Evolutionary conservation across 2,797 vertebrate genomes (phyloP).

Genomic region (Setipinna tenuifilis): DNA sequence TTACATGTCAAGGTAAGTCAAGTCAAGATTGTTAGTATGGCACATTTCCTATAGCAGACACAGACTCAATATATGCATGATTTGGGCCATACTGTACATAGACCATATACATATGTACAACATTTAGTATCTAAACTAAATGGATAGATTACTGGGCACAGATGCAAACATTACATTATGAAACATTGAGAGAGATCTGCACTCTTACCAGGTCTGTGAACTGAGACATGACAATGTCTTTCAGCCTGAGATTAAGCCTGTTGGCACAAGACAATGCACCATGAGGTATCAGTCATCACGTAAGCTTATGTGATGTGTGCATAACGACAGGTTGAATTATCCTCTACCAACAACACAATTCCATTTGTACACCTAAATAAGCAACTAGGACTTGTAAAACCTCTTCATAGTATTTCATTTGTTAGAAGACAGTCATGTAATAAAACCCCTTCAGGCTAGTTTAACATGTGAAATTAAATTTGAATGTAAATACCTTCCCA

Average conservation of each 20-base stretch:
- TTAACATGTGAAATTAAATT: too few species aligned
- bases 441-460: too few species aligned
- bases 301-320: not conserved
- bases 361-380: not conserved
- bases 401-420: not conserved
- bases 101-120: not conserved
- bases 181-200: not conserved
- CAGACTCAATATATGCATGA: too few species aligned
- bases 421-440: too few species aligned
- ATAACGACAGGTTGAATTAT: not conserved
- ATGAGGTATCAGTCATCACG: not conserved
- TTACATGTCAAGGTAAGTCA: not conserved
- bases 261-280: constrained; percentile 4
- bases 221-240: constrained; percentile 75
- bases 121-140: not conserved
- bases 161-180: not conserved
- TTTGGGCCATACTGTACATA: too few species aligned
- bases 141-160: not conserved
- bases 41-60: too few species aligned
- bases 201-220: constrained; percentile 79
- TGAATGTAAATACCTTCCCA: constrained; percentile 79
- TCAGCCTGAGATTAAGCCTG: constrained; percentile 80
- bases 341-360: too few species aligned
- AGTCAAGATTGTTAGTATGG: too few species aligned
- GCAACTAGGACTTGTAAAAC: not conserved